Percentiles rank a stretch among this genome's conserved stretches.
phyloP scores from a whole-genome alignment of 2,888 invertebrate genomes.

The Hesperia comma region DNA sequence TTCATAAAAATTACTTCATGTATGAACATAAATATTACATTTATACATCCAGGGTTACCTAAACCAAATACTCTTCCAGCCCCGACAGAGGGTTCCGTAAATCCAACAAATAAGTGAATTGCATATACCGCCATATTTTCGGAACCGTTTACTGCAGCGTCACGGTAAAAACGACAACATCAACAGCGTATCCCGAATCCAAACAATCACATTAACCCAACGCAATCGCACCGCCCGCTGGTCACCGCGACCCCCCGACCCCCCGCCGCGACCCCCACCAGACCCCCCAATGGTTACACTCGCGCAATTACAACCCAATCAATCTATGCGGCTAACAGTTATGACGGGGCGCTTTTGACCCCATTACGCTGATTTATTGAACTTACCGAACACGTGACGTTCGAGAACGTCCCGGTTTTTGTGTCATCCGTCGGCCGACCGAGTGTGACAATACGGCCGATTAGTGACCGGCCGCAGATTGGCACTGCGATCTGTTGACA shows the following conservation, averaged over 20 bases:
- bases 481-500: not conserved
- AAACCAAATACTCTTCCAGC: too few species aligned
- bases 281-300: conserved; percentile 26
- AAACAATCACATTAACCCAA: conserved; percentile 9
- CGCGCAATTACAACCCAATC: conserved; percentile 52
- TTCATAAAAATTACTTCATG: too few species aligned
- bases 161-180: not conserved
- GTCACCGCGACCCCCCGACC: not conserved
- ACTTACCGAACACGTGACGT: conserved; percentile 1
- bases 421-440: conserved; percentile 13
- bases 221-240: conserved; percentile 7
- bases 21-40: too few species aligned
- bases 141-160: not conserved
- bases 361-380: conserved; percentile 36
- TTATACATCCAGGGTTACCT: too few species aligned
- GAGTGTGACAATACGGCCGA: not conserved
- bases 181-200: not conserved
- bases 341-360: conserved; percentile 56
- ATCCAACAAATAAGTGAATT: not conserved
- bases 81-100: too few species aligned
- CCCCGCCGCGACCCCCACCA: conserved; percentile 4
- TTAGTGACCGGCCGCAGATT: conserved; percentile 1
- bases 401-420: not conserved
- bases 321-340: conserved; percentile 50
- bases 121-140: not conserved